phyloP scores from a whole-genome alignment of 1,140 invertebrate species.

The Schlechtendalia chinensis region DNA sequence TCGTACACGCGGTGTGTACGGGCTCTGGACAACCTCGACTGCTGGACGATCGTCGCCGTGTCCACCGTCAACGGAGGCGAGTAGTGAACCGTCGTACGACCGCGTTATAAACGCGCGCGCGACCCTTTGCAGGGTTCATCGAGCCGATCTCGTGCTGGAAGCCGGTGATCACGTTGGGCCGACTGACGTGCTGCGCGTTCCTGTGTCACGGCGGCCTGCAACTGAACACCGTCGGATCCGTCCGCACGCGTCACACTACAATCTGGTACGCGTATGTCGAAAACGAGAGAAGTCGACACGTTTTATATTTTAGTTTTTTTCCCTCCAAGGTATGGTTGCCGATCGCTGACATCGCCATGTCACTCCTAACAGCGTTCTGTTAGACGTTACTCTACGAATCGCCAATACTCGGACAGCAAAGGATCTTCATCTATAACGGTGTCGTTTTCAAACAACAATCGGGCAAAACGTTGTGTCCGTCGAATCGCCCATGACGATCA shows the following conservation, averaged over 20 bases:
- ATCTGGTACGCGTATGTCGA: slow-evolving; percentile 3
- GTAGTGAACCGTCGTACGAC: too few relatives aligned
- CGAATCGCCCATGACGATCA: too few relatives aligned
- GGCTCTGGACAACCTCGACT: too few relatives aligned
- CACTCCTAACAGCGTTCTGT: slow-evolving; percentile 64
- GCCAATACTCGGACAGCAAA: slow-evolving; percentile 68
- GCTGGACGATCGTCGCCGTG: slow-evolving; percentile 71
- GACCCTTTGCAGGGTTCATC: slow-evolving; percentile 62
- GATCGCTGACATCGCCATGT: slow-evolving; percentile 62
- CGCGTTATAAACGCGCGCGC: too few relatives aligned
- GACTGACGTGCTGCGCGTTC: slow-evolving; percentile 71
- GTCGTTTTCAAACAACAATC: background rate
- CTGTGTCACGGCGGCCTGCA: slow-evolving; percentile 69
- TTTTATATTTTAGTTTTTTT: background rate
- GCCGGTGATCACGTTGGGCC: slow-evolving; percentile 65
- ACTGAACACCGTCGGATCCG: slow-evolving; percentile 62
- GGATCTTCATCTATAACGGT: slow-evolving; percentile 61
- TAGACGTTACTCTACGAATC: slow-evolving; percentile 69
- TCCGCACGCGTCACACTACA: slow-evolving; percentile 54
- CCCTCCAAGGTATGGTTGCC: slow-evolving; percentile 57
- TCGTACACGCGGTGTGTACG: too few relatives aligned
- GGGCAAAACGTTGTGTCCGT: too few relatives aligned
- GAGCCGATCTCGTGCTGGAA: slow-evolving; percentile 66
- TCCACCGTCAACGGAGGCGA: slow-evolving; percentile 70
- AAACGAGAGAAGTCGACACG: background rate